Evolutionary conservation across 2,888 invertebrate genomes (phyloP).

Genomic region (Nemotelus pantherinus): DNA sequence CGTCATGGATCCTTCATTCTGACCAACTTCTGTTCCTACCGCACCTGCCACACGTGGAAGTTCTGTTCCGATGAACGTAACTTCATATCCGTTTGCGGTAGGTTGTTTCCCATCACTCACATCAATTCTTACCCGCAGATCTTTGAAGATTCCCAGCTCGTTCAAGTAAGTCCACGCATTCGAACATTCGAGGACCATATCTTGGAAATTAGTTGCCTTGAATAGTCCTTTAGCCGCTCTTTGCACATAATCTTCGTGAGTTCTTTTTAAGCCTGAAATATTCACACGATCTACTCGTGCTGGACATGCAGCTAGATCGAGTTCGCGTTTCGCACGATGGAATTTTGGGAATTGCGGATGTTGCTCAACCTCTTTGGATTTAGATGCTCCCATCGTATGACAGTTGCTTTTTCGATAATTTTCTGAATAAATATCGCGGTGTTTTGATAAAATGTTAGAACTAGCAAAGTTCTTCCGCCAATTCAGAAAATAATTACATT

Average conservation of each 20-base stretch:
- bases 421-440: too few species aligned
- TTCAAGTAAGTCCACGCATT: slow-evolving; percentile 79
- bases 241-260: slow-evolving; percentile 88
- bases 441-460: too few species aligned
- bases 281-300: slow-evolving; percentile 87
- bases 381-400: slow-evolving; percentile 6
- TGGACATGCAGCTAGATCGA: slow-evolving; percentile 55
- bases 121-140: slow-evolving; percentile 87
- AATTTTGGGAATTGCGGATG: background rate
- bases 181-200: slow-evolving; percentile 77
- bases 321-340: background rate
- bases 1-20: slow-evolving; percentile 86
- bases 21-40: slow-evolving; percentile 86
- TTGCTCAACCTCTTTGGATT: background rate
- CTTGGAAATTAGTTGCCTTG: slow-evolving; percentile 84
- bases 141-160: slow-evolving; percentile 88
- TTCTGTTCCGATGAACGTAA: slow-evolving; percentile 86
- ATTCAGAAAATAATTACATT: too few species aligned
- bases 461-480: too few species aligned
- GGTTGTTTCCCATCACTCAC: slow-evolving; percentile 81
- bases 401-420: too few species aligned
- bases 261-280: slow-evolving; percentile 86
- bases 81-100: slow-evolving; percentile 82
- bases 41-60: slow-evolving; percentile 83
- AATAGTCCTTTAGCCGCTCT: slow-evolving; percentile 85